Percentiles rank a stretch among this genome's conserved stretches.
Conservation (phyloP, 2,113 vertebrate species). For the Sinocyclocheilus rhinocerous region DNA sequence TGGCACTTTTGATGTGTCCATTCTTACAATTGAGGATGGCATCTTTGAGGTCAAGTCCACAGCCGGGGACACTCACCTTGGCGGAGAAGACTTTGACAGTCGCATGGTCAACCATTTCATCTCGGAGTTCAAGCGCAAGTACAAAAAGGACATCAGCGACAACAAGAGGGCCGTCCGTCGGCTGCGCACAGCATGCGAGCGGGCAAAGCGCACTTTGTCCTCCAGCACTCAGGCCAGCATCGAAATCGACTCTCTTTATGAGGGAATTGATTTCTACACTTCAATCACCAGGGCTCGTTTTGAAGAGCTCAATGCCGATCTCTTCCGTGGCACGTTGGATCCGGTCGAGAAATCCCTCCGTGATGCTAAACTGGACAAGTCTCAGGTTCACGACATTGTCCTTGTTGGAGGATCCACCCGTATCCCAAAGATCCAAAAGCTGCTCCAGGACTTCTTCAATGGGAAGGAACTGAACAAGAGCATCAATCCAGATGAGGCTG, state of each 20-base stretch:
- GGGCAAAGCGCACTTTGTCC: constrained; percentile 77
- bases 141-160: constrained; percentile 77
- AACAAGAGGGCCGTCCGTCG: constrained; percentile 78
- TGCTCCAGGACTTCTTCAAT: constrained; percentile 76
- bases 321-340: constrained; percentile 75
- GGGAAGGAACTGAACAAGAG: constrained; percentile 74
- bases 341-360: constrained; percentile 74
- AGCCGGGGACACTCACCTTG: constrained; percentile 77
- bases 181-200: constrained; percentile 75
- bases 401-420: constrained; percentile 73
- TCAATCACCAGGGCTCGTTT: constrained; percentile 81
- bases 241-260: constrained; percentile 54
- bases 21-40: constrained; percentile 73
- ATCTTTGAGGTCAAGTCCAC: constrained; percentile 79
- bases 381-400: constrained; percentile 69
- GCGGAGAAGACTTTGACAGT: constrained; percentile 76
- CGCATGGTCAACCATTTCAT: constrained; percentile 79
- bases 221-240: constrained; percentile 80
- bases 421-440: constrained; percentile 77
- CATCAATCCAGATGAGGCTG: constrained; percentile 75
- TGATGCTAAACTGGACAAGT: constrained; percentile 75
- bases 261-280: constrained; percentile 93
- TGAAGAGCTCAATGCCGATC: constrained; percentile 76
- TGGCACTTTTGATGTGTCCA: constrained; percentile 86
- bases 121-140: constrained; percentile 76